Evolutionary conservation across 2,888 invertebrate genomes (phyloP).

Genomic region (Nysson spinosus): DNA sequence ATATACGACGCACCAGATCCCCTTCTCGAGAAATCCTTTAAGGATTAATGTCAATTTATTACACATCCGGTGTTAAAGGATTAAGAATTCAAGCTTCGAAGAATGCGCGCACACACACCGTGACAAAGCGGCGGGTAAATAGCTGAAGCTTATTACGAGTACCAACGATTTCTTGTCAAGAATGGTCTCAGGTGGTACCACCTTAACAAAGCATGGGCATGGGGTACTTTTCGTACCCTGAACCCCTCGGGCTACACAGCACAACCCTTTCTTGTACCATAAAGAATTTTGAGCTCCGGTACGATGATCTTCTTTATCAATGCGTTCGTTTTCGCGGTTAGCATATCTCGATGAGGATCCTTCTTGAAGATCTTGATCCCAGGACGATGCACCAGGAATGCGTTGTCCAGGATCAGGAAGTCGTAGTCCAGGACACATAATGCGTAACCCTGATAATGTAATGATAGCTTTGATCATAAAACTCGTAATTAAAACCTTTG

Average conservation of each 20-base stretch:
- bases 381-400: constrained; percentile 94
- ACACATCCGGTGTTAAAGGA: too few species aligned
- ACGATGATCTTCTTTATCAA: constrained; percentile 88
- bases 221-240: constrained; percentile 41
- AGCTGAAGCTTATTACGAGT: background rate
- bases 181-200: constrained; percentile 15
- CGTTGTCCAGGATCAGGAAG: constrained; percentile 94
- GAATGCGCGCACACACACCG: constrained; percentile 11
- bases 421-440: constrained; percentile 94
- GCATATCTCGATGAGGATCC: constrained; percentile 86
- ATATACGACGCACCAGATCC: too few species aligned
- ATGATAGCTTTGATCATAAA: too few species aligned
- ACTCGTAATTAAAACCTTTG: too few species aligned
- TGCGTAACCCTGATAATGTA: constrained; percentile 89
- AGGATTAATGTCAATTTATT: too few species aligned
- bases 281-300: constrained; percentile 91
- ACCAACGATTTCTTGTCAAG: background rate
- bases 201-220: constrained; percentile 18
- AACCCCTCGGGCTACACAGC: constrained; percentile 81
- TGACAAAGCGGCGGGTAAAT: background rate
- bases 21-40: too few species aligned
- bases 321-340: constrained; percentile 87
- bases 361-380: constrained; percentile 92
- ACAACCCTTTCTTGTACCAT: constrained; percentile 88
- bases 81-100: background rate